Conservation (phyloP, 1,140 invertebrate species). For the Ostrea edulis region DNA sequence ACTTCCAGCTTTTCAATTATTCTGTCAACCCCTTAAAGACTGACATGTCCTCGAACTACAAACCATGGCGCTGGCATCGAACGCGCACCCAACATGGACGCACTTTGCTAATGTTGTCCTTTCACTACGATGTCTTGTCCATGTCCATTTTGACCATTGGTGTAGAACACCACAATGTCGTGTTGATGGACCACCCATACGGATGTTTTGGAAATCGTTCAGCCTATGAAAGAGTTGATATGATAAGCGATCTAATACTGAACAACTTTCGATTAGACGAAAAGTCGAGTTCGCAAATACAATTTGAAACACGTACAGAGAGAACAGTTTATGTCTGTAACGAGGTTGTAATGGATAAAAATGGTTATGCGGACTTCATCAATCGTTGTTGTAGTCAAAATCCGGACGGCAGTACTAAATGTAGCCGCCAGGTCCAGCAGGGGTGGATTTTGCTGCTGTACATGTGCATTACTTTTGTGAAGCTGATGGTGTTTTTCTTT, state of each 20-base stretch:
- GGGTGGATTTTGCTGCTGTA: slow-evolving; percentile 76
- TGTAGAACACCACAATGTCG: slow-evolving; percentile 64
- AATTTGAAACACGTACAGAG: slow-evolving; percentile 53
- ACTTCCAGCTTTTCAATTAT: slow-evolving; percentile 59
- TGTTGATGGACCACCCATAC: slow-evolving; percentile 66
- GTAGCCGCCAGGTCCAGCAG: slow-evolving; percentile 68
- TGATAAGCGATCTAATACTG: slow-evolving; percentile 68
- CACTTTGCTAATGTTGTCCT: slow-evolving; percentile 75
- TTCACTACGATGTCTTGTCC: slow-evolving; percentile 77
- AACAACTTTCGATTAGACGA: slow-evolving; percentile 58
- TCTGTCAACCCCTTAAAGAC: slow-evolving; percentile 55
- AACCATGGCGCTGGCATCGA: slow-evolving; percentile 74
- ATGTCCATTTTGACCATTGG: slow-evolving; percentile 76
- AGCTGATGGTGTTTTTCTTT: slow-evolving; percentile 74
- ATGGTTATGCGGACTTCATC: slow-evolving; percentile 69
- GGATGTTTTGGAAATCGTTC: slow-evolving; percentile 72
- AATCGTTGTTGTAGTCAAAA: slow-evolving; percentile 71
- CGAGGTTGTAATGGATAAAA: slow-evolving; percentile 66
- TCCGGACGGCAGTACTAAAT: slow-evolving; percentile 59
- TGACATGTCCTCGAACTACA: slow-evolving; percentile 63
- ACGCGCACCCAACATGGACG: slow-evolving; percentile 73
- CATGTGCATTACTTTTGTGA: slow-evolving; percentile 70
- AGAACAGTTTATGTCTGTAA: slow-evolving; percentile 71
- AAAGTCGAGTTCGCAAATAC: slow-evolving; percentile 56
- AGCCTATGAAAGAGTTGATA: slow-evolving; percentile 60